These are phyloP conservation scores for Psilopogon haemacephalus DNA, from an alignment of 2,113 vertebrate species.

Conservation along the genomic window DNA sequence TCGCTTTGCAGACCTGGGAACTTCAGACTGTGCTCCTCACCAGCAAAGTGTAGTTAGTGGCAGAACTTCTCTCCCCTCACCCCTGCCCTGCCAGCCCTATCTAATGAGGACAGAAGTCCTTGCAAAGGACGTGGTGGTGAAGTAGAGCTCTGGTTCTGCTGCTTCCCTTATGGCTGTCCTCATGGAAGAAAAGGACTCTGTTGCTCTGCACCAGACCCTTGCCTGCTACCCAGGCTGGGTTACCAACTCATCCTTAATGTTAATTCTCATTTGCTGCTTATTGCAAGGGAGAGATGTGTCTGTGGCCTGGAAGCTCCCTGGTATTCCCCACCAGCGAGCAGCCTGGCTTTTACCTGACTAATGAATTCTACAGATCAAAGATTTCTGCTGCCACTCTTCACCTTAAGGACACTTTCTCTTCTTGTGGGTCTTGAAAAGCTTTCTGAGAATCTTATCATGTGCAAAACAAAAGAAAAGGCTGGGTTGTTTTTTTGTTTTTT, in stretches of 20 bases:
- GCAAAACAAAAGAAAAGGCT: background rate
- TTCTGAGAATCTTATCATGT: background rate
- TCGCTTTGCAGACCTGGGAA: background rate
- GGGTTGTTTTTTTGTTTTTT: background rate
- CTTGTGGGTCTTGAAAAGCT: background rate
- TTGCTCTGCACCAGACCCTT: background rate
- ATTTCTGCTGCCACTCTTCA: background rate
- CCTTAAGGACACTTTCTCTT: background rate
- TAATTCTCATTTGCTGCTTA: background rate
- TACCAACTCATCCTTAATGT: background rate
- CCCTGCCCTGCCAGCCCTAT: background rate
- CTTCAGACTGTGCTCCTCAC: background rate
- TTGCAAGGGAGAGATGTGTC: background rate
- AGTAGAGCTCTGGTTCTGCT: background rate
- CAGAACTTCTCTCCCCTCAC: background rate
- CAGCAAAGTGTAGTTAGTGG: background rate
- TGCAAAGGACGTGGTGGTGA: background rate
- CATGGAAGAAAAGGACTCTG: background rate
- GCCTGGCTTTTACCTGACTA: background rate
- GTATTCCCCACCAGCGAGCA: background rate
- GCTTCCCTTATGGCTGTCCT: background rate
- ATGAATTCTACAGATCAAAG: background rate
- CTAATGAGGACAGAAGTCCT: accelerated
- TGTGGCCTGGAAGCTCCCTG: background rate
- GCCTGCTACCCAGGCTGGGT: background rate